Conservation (phyloP, 2,797 vertebrate species). For the Rhynchotus rufescens region DNA sequence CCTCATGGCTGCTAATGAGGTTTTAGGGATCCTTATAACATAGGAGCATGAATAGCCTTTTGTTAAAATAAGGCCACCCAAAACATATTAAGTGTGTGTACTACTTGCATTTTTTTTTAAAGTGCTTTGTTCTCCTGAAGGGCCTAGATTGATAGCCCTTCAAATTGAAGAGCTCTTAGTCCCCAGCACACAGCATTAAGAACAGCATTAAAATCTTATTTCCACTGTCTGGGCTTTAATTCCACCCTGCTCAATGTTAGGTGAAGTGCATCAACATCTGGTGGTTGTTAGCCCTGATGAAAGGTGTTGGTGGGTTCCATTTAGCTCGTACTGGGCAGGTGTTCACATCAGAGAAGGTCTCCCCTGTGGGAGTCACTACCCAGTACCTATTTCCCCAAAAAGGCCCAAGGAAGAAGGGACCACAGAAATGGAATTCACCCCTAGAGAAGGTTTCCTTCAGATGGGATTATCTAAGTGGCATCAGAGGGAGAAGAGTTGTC, state of each 20-base stretch:
- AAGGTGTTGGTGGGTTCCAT: not conserved
- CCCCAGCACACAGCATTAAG: not conserved
- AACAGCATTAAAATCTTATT: not conserved
- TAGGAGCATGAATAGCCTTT: constrained; percentile 28
- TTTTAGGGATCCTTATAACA: constrained; percentile 32
- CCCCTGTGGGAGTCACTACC: not conserved
- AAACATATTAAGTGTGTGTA: constrained; percentile 36
- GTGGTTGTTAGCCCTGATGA: not conserved
- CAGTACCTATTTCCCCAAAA: not conserved
- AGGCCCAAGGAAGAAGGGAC: not conserved
- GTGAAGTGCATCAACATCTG: not conserved
- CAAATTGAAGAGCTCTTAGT: not conserved
- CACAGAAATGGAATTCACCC: not conserved
- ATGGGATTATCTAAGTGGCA: not conserved
- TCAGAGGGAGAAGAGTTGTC: not conserved
- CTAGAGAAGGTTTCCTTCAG: not conserved
- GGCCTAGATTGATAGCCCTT: constrained; percentile 8
- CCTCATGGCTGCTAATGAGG: constrained; percentile 53
- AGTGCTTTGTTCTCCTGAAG: constrained; percentile 31
- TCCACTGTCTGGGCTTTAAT: not conserved
- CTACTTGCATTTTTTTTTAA: not conserved
- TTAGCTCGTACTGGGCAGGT: constrained; percentile 9
- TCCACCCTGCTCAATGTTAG: not conserved
- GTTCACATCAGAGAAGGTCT: constrained; percentile 6
- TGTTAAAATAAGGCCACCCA: constrained; percentile 55